Evolutionary conservation across 2,113 vertebrate genomes (phyloP).

Genomic region (Rhizomys pruinosus): DNA sequence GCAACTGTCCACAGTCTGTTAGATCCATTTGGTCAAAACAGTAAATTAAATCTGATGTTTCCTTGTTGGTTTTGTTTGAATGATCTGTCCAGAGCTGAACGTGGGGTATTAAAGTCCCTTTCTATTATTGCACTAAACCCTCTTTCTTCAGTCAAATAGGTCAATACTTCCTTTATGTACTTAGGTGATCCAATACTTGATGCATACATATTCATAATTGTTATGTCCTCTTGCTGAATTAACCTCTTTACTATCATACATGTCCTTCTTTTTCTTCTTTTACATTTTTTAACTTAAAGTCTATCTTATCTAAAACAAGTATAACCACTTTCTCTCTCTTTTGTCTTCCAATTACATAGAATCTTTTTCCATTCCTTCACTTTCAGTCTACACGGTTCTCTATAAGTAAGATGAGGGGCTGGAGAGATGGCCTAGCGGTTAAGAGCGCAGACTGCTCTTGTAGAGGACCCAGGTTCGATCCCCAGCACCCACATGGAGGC

Average conservation of each 20-base stretch:
- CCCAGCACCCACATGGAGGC: too few relatives aligned
- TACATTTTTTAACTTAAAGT: not conserved
- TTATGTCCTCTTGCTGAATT: not conserved
- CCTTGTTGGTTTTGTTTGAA: not conserved
- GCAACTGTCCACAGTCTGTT: not conserved
- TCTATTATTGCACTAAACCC: not conserved
- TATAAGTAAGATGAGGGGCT: not conserved
- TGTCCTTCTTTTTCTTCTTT: too few relatives aligned
- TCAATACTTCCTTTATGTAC: not conserved
- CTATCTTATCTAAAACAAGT: not conserved
- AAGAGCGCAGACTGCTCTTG: too few relatives aligned
- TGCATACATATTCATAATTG: not conserved
- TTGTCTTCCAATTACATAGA: not conserved
- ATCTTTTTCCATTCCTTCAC: not conserved
- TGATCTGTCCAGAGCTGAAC: not conserved
- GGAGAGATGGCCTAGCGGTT: too few relatives aligned
- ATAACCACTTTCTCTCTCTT: not conserved
- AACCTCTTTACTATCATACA: not conserved
- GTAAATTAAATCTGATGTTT: not conserved
- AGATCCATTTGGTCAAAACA: not conserved
- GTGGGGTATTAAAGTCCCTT: not conserved
- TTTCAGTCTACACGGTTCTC: not conserved
- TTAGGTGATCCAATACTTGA: not conserved
- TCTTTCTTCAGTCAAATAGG: not conserved
- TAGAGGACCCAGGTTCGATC: too few relatives aligned